Conservation (phyloP, 2,113 vertebrate species). For the Parotia lawesii region DNA sequence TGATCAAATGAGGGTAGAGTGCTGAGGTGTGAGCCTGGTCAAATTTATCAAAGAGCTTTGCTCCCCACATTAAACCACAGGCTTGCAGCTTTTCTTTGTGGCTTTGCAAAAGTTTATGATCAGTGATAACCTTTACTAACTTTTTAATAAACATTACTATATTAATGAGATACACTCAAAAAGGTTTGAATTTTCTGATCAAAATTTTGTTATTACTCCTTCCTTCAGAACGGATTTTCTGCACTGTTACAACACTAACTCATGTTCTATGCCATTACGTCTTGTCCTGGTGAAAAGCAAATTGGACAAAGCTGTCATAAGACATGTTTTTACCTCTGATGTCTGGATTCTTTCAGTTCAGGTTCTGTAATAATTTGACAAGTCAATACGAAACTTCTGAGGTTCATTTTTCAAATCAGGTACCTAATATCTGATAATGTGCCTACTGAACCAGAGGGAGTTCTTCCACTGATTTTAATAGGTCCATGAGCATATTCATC, state of each 20-base stretch:
- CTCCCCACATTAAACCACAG: background rate
- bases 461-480: background rate
- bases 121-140: background rate
- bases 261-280: fast-evolving
- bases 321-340: background rate
- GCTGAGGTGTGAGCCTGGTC: background rate
- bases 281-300: background rate
- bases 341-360: background rate
- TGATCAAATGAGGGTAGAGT: slow-evolving; percentile 15
- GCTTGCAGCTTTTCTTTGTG: background rate
- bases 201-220: background rate
- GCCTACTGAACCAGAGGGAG: background rate
- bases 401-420: background rate
- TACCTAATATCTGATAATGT: background rate
- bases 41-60: background rate
- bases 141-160: background rate
- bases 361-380: background rate
- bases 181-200: background rate
- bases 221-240: background rate
- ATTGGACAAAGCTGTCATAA: background rate
- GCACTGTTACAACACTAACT: background rate
- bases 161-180: background rate
- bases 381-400: background rate
- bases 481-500: background rate
- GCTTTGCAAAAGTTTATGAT: background rate